Evolutionary conservation across 2,888 invertebrate genomes (phyloP), one percentile per base, ranked within the genome.

Genomic region (Brachypalpus laphriformis): DNA sequence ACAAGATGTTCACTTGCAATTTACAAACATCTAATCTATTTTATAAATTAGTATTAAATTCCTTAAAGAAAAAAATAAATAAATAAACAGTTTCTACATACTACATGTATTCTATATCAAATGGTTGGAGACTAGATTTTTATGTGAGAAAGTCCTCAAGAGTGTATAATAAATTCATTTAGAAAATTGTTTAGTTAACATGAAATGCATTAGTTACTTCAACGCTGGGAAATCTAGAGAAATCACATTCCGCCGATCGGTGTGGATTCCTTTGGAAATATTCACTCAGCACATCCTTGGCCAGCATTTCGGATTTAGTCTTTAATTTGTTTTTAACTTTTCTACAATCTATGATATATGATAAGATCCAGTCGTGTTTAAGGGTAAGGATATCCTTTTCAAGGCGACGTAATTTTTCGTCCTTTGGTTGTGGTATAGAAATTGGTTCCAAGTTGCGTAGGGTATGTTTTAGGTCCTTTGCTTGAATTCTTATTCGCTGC

Each of bases 381-480:
- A 88, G 80, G 11, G 70, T 82, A 54, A 75, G 88, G 71, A 87
- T 87, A 18, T 88, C 87, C 2, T 68, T 87, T 61, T 92, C 92
- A 65, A 94, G 89, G 57, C 90, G 76, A 2, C 72, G 57, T 20
- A 90, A 57, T n/a, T 88, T 82, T 3, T 87, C 65, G 49, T 88
- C 89, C 34, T 78, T 87, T 47, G 91, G 89, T 87, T 93, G 92
- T 1, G 92, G 91, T 82, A 93, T 92, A 51, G 92, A 91, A 51
- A 95, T 89, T 0, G 94, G 94, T 75, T 92, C 91, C 65, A 95
- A 88, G 45, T 92, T 91, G 6, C 93, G 92, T 14, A 95, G 90
- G 78, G 93, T 93, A 31, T 92, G 91, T 76, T 93, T 91, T 75
- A 94, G 89, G 72, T 93, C 92, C 22, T 92, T 91, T 16, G 92